These are phyloP conservation scores for Atrichornis clamosus DNA, from an alignment of 2,113 vertebrate species.

Conservation along the genomic window DNA sequence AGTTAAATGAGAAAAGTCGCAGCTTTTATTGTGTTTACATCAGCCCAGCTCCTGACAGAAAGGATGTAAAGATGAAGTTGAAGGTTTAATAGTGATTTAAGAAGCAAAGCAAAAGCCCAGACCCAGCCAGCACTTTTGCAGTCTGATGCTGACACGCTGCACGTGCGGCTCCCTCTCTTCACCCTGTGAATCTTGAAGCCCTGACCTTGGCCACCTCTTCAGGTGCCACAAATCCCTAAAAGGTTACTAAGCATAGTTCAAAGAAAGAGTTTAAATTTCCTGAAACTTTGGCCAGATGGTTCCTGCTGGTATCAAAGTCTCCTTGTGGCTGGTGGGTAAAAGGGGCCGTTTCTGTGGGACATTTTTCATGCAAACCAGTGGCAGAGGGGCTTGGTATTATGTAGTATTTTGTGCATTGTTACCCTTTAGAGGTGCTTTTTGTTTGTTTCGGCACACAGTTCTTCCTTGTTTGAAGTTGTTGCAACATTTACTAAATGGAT, in stretches of 20 bases:
- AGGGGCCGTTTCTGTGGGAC: not conserved
- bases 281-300: not conserved
- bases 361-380: not conserved
- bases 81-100: not conserved
- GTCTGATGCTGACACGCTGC: not conserved
- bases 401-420: not conserved
- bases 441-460: not conserved
- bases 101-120: not conserved
- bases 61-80: not conserved
- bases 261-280: not conserved
- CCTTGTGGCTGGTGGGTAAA: not conserved
- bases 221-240: not conserved
- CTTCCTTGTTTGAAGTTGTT: not conserved
- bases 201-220: not conserved
- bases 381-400: not conserved
- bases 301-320: not conserved
- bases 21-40: not conserved
- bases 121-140: not conserved
- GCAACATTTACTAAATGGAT: not conserved
- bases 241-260: not conserved
- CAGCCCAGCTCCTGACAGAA: not conserved
- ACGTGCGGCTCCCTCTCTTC: not conserved
- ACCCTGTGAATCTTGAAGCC: no score
- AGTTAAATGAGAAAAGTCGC: not conserved
- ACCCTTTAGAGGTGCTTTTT: not conserved